These are phyloP conservation scores for Sarcophaga rosellei DNA, from an alignment of 2,888 invertebrate species.

Conservation along the genomic window DNA sequence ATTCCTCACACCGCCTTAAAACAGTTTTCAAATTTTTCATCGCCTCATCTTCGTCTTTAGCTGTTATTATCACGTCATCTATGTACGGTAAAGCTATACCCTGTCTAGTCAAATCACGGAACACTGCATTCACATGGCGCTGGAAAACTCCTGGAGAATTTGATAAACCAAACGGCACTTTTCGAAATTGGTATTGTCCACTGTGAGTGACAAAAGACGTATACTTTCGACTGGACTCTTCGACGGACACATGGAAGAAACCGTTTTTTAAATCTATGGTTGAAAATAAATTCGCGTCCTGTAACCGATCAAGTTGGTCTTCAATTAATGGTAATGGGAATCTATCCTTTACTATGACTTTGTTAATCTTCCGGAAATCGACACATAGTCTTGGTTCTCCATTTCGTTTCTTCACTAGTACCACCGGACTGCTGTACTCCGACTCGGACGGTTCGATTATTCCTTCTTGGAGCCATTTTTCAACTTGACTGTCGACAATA, in stretches of 20 bases:
- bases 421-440: constrained; percentile 65
- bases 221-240: too few relatives aligned
- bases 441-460: constrained; percentile 64
- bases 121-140: not conserved
- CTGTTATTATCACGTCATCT: too few relatives aligned
- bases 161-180: not conserved
- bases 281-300: constrained; percentile 56
- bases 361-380: constrained; percentile 58
- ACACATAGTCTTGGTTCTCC: constrained; percentile 60
- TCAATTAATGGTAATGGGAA: constrained; percentile 62
- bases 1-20: too few relatives aligned
- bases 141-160: constrained; percentile 7
- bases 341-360: constrained; percentile 55
- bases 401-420: constrained; percentile 70
- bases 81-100: not conserved
- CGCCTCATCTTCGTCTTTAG: too few relatives aligned
- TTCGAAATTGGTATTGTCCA: too few relatives aligned
- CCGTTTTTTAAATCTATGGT: constrained; percentile 60
- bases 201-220: too few relatives aligned
- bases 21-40: too few relatives aligned
- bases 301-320: constrained; percentile 58
- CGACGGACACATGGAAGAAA: constrained; percentile 62
- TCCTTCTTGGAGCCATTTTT: constrained; percentile 41
- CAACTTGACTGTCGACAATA: constrained; percentile 48
- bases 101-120: not conserved